Evolutionary conservation across 2,797 vertebrate genomes (phyloP).

Genomic region (Anguilla pacifica): DNA sequence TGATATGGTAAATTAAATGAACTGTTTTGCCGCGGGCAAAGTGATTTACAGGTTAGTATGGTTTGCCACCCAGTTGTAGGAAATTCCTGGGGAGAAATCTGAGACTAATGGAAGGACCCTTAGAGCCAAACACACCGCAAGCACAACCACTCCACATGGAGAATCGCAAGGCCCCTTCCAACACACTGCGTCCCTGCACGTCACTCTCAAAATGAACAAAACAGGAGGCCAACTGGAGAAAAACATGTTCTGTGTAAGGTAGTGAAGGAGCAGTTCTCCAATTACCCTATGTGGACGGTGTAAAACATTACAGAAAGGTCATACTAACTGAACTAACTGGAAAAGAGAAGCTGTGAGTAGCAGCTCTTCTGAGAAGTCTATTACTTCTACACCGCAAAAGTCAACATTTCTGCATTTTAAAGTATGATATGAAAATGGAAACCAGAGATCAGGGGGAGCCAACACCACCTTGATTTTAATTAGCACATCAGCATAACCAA

Average conservation of each 20-base stretch:
- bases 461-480: background rate
- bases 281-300: background rate
- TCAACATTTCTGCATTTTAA: background rate
- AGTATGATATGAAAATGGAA: background rate
- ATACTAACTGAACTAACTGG: background rate
- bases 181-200: background rate
- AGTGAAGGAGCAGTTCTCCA: background rate
- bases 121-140: background rate
- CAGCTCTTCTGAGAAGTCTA: background rate
- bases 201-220: background rate
- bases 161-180: background rate
- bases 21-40: background rate
- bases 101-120: background rate
- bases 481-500: background rate
- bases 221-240: background rate
- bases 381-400: background rate
- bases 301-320: background rate
- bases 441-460: background rate
- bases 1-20: background rate
- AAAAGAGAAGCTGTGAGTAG: background rate
- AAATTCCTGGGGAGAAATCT: background rate
- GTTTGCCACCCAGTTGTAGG: conserved; percentile 12
- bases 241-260: background rate
- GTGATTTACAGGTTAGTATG: conserved; percentile 1
- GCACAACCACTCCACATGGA: background rate